Evolutionary conservation across 2,888 invertebrate genomes (phyloP).

Genomic region (Pyrocoelia pectoralis): DNA sequence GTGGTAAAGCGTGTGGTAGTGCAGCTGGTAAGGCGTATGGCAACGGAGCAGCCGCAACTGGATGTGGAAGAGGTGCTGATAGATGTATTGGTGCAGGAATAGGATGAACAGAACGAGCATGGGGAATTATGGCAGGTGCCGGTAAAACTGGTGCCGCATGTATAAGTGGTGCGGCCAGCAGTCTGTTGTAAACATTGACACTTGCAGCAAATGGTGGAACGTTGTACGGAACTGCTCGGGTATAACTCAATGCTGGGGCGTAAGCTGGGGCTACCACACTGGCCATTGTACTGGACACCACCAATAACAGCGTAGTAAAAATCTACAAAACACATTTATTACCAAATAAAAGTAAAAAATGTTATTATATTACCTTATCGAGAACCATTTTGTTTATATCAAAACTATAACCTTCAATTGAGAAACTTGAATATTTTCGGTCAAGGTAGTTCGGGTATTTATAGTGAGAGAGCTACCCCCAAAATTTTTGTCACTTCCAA

Average conservation of each 20-base stretch:
- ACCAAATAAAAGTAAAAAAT: no score
- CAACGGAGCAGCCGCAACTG: background rate
- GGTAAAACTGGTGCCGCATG: constrained; percentile 35
- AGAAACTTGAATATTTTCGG: constrained; percentile 13
- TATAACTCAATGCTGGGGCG: constrained; percentile 53
- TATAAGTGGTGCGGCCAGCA: background rate
- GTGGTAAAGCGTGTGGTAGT: background rate
- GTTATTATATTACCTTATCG: background rate
- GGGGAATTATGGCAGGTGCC: constrained; percentile 44
- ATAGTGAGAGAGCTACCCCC: constrained; percentile 34
- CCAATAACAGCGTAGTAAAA: background rate
- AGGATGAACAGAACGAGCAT: constrained; percentile 26
- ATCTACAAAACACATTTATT: constrained; percentile 2
- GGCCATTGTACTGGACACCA: constrained; percentile 4
- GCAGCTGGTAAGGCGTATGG: background rate
- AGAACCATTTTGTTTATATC: background rate
- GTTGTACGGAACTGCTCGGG: constrained; percentile 68
- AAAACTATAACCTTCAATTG: background rate
- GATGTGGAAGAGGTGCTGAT: background rate
- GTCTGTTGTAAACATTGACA: constrained; percentile 64
- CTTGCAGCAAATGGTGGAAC: constrained; percentile 70
- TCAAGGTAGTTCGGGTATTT: constrained; percentile 30
- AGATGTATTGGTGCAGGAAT: background rate
- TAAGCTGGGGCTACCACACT: constrained; percentile 34
- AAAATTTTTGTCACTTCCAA: constrained; percentile 11